phyloP scores from a whole-genome alignment of 92 coral and sea anemone genomes.

The Heteractis magnifica region DNA sequence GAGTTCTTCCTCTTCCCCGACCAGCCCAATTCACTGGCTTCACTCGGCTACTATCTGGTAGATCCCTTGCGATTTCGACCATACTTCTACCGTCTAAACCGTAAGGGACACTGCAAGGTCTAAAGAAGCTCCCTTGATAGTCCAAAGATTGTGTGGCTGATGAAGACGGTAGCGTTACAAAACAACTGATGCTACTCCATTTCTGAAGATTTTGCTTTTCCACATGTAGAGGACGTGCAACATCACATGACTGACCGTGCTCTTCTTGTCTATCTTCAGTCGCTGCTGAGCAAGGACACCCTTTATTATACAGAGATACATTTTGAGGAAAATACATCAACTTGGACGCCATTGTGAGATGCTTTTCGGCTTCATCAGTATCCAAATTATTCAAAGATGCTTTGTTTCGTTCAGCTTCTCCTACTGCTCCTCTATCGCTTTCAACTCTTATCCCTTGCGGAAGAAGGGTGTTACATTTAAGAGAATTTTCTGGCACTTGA shows the following conservation, averaged over 20 bases:
- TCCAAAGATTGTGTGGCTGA: background rate
- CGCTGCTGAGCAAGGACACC: background rate
- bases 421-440: background rate
- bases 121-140: too few relatives aligned
- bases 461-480: background rate
- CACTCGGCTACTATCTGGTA: too few relatives aligned
- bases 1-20: too few relatives aligned
- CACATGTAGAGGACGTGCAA: too few relatives aligned
- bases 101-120: too few relatives aligned
- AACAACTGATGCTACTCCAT: background rate
- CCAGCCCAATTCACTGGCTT: too few relatives aligned
- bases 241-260: too few relatives aligned
- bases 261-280: background rate
- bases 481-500: conserved; percentile 10
- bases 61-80: too few relatives aligned
- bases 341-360: background rate
- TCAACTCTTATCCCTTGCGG: background rate
- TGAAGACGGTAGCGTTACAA: background rate
- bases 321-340: too few relatives aligned
- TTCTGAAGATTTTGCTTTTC: background rate
- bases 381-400: conserved; percentile 17
- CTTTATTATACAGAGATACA: too few relatives aligned
- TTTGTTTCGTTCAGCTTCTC: conserved; percentile 8
- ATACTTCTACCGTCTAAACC: background rate
- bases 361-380: background rate